Base-by-base conservation (phyloP, 2,113 vertebrate genomes). In the Catharus minimus region DNA sequence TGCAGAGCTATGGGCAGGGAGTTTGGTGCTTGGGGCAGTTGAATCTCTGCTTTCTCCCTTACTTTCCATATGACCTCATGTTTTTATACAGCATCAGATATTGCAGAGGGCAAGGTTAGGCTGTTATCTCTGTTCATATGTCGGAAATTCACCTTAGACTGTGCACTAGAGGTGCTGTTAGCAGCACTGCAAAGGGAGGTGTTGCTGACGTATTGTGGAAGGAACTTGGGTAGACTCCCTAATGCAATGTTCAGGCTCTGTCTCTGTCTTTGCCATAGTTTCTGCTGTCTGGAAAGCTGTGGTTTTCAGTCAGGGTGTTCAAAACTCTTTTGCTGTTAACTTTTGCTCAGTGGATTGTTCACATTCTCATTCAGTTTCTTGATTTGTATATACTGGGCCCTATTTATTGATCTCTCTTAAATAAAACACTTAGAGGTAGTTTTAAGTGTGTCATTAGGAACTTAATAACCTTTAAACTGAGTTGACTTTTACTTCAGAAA, bases 151-250 rank as follows among this genome's bases (percentile, higher is more conserved):
- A 16, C 68, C 20, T 83, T 77, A 58, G 10, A 1, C 2, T 53
- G n/a, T 66, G 50, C 17, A 3, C n/a, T 44, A 14, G 28, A 69
- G 64, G 32, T 9, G 6, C 52, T 86, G 11, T 14, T 49, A 64
- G 68, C 13, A 60, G 14, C 44, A 5, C 24, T 38, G 55, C 28
- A 23, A 67, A 60, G 44, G 32, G 52, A n/a, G 33, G 21, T n/a
- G 36, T 11, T 58, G 39, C 57, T 87, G 71, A 36, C 0, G 5
- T 38, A 9, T 1, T 3, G 7, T 0, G 0, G 57, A 36, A 38
- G 44, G 61, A 68, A 26, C 44, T 72, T 41, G 10, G 52, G 30
- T 36, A 38, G 49, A n/a, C 30, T 75, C 53, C 20, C 11, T 39
- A 19, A 43, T 39, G 33, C 13, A 13, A 2, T 26, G 44, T 22